Conservation (phyloP, 1,140 invertebrate species). For the Galleria mellonella region DNA sequence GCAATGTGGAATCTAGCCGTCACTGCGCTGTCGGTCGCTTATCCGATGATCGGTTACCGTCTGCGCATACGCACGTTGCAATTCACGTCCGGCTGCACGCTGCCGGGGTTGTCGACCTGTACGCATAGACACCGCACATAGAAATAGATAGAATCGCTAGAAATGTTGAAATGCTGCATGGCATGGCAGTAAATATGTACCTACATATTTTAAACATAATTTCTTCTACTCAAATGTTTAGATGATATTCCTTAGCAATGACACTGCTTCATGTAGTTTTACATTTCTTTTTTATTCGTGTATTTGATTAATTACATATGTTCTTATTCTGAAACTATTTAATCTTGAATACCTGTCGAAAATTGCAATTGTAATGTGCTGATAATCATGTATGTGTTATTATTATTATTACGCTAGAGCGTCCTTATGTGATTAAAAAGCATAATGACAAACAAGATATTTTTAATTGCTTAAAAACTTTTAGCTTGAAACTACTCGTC, state of each 20-base stretch:
- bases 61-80: constrained; percentile 39
- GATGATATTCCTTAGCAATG: background rate
- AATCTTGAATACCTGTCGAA: too few relatives aligned
- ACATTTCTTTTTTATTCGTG: background rate
- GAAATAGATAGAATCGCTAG: constrained; percentile 27
- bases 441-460: too few relatives aligned
- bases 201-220: background rate
- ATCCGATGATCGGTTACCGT: constrained; percentile 4
- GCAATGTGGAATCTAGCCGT: too few relatives aligned
- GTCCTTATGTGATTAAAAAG: too few relatives aligned
- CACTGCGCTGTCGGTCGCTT: constrained; percentile 38
- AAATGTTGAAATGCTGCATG: constrained; percentile 12
- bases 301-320: background rate
- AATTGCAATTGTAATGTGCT: too few relatives aligned
- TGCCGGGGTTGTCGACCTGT: constrained; percentile 48
- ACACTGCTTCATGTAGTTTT: background rate
- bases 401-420: too few relatives aligned
- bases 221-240: constrained; percentile 18
- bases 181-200: too few relatives aligned
- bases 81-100: constrained; percentile 26
- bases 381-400: too few relatives aligned
- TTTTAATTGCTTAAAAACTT: too few relatives aligned
- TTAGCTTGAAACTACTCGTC: too few relatives aligned
- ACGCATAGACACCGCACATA: constrained; percentile 15
- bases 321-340: background rate